These are phyloP conservation scores for Mormyrus hasselquistii DNA, from an alignment of 2,797 vertebrate species.

Conservation along the genomic window DNA sequence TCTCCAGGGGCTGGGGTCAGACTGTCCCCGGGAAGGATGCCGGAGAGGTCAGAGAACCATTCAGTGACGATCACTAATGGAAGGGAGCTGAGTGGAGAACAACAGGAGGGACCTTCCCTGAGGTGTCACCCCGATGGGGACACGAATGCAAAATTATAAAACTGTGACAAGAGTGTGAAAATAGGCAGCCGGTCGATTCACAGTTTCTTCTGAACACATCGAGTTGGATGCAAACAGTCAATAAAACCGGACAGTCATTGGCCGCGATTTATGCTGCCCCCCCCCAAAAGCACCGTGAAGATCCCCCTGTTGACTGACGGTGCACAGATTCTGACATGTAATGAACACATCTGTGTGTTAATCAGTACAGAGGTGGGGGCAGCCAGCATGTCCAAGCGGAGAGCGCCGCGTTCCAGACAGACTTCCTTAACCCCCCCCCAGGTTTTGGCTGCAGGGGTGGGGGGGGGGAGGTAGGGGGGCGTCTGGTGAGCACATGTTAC, in stretches of 20 bases:
- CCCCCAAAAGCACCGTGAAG: neutral
- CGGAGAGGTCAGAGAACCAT: neutral
- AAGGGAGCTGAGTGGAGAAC: neutral
- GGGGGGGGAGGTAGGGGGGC: constrained; percentile 21
- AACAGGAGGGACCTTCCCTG: neutral
- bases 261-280: neutral
- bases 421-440: neutral
- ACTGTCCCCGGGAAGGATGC: neutral
- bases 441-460: neutral
- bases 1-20: neutral
- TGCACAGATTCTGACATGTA: neutral
- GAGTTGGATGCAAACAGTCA: neutral
- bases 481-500: constrained; percentile 68
- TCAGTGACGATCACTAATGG: neutral
- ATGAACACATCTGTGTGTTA: neutral
- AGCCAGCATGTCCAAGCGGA: neutral
- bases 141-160: neutral
- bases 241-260: neutral
- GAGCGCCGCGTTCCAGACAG: neutral
- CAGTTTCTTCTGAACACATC: neutral
- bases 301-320: neutral
- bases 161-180: neutral
- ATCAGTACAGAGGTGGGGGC: neutral
- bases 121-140: neutral
- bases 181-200: neutral